phyloP scores from a whole-genome alignment of 2,113 vertebrate species.

The Urocitellus parryii region DNA sequence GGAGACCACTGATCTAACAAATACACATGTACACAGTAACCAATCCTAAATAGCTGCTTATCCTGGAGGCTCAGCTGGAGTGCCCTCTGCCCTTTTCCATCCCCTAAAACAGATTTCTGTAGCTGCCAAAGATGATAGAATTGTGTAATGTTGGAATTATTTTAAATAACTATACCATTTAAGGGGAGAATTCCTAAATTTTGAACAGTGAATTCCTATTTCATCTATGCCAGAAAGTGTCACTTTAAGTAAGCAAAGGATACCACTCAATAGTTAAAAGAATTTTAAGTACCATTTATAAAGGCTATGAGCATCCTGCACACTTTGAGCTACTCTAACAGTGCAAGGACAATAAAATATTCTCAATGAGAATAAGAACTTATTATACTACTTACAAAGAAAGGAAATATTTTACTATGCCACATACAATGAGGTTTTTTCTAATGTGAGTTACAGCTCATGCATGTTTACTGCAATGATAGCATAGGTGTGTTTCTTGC shows the following conservation, averaged over 20 bases:
- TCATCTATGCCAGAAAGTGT: constrained; percentile 32
- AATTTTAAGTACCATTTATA: not conserved
- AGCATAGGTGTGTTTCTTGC: not conserved
- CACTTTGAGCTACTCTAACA: not conserved
- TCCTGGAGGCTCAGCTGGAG: not conserved
- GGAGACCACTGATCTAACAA: not conserved
- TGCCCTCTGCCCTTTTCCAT: not conserved
- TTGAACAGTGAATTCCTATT: not conserved
- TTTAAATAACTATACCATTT: constrained; percentile 11
- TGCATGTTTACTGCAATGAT: not conserved
- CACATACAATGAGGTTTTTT: not conserved
- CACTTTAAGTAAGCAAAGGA: constrained; percentile 31
- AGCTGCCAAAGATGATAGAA: not conserved
- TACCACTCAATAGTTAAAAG: not conserved
- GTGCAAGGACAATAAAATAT: not conserved
- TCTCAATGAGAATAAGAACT: constrained; percentile 10
- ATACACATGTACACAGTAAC: not conserved
- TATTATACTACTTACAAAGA: not conserved
- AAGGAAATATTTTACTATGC: constrained; percentile 9
- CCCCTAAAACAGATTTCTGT: not conserved
- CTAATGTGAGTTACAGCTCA: not conserved
- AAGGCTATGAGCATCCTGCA: not conserved
- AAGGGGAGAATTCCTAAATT: constrained; percentile 26
- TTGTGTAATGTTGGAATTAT: not conserved
- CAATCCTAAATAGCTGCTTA: not conserved